A percentile compares a stretch with the other conserved stretches of the same genome.
Evolutionary conservation across 2,113 vertebrate species (phyloP).

Genomic region (Misgurnus mizolepis): DNA sequence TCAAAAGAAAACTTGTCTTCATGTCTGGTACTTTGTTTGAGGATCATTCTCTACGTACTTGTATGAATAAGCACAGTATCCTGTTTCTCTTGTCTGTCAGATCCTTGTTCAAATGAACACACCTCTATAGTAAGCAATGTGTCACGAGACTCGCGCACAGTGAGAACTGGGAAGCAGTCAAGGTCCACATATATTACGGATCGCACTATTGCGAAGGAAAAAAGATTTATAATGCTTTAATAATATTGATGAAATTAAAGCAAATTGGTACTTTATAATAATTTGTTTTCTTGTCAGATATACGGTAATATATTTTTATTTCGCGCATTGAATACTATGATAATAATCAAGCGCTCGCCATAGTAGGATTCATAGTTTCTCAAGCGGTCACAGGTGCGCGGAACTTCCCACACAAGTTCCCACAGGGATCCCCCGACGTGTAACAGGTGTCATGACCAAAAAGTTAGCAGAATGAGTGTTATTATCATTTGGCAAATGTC

Average conservation of each 20-base stretch:
- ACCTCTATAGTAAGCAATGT: slow-evolving; percentile 59
- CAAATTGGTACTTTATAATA: too few species aligned
- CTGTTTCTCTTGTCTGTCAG: slow-evolving; percentile 65
- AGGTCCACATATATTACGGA: slow-evolving; percentile 60
- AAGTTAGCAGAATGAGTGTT: background rate
- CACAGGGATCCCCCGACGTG: background rate
- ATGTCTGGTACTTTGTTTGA: background rate
- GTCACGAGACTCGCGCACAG: slow-evolving; percentile 70
- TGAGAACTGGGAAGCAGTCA: slow-evolving; percentile 42
- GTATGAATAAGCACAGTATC: slow-evolving; percentile 57
- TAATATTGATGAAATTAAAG: background rate
- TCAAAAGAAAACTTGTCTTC: background rate
- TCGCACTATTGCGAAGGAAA: slow-evolving; percentile 9
- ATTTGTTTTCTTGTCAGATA: background rate
- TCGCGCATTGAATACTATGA: background rate
- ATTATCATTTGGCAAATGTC: background rate
- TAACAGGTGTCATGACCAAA: slow-evolving; percentile 17
- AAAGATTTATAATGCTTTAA: background rate
- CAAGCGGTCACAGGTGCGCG: slow-evolving; percentile 24
- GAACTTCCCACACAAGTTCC: background rate
- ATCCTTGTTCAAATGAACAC: slow-evolving; percentile 71
- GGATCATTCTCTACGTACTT: background rate
- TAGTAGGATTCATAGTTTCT: slow-evolving; percentile 15
- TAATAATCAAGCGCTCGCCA: background rate
- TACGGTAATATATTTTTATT: background rate